phyloP scores from a whole-genome alignment of 2,797 vertebrate genomes.

The Merluccius polli region DNA sequence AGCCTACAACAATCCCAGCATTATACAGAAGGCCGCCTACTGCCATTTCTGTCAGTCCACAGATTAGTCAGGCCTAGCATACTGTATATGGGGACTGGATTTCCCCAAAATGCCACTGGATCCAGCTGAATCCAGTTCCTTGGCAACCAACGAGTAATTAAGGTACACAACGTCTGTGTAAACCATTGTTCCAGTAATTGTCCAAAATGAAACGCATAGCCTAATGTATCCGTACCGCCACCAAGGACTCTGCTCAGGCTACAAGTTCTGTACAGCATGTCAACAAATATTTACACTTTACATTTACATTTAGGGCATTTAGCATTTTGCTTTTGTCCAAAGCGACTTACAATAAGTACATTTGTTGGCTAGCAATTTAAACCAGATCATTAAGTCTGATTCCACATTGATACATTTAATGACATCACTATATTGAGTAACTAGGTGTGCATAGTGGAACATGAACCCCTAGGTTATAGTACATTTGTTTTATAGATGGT shows the following conservation, averaged over 20 bases:
- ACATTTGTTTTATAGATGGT: background rate
- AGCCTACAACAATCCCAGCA: background rate
- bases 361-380: background rate
- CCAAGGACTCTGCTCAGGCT: background rate
- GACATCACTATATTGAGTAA: background rate
- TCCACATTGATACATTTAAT: background rate
- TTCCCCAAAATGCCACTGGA: background rate
- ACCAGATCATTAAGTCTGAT: background rate
- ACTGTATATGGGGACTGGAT: background rate
- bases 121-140: background rate
- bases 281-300: background rate
- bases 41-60: background rate
- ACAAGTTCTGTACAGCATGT: background rate
- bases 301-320: too few relatives aligned
- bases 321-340: too few relatives aligned
- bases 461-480: background rate
- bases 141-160: background rate
- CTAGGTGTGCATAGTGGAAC: background rate
- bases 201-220: background rate
- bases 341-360: too few relatives aligned
- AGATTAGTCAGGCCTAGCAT: background rate
- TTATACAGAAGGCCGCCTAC: background rate
- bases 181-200: background rate
- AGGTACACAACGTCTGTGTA: background rate
- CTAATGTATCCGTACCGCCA: background rate